phyloP scores from a whole-genome alignment of 2,888 invertebrate genomes.

The Aplocera efformata region DNA sequence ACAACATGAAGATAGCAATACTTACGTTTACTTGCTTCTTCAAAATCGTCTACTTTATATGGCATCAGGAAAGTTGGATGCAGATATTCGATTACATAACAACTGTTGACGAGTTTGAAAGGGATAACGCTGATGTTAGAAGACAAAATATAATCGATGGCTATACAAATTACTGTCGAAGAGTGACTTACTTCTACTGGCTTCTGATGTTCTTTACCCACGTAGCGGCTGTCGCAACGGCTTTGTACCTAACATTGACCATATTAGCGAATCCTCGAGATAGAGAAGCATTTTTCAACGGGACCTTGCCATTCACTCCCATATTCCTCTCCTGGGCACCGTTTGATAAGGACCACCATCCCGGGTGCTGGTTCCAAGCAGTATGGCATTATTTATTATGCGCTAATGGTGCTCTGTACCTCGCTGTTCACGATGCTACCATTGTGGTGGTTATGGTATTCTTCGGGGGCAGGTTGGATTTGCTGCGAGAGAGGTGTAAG shows the following conservation, averaged over 20 bases:
- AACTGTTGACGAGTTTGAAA: constrained; percentile 57
- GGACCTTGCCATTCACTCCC: constrained; percentile 57
- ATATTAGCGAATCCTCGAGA: constrained; percentile 43
- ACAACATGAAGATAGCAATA: constrained; percentile 65
- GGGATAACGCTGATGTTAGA: constrained; percentile 36
- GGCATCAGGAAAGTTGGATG: constrained; percentile 57
- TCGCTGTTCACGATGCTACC: constrained; percentile 56
- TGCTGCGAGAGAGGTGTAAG: constrained; percentile 56
- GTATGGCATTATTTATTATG: constrained; percentile 49
- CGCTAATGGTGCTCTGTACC: constrained; percentile 44
- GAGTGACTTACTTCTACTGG: constrained; percentile 59
- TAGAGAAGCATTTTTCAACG: constrained; percentile 51
- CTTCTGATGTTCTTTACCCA: constrained; percentile 51
- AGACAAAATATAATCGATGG: constrained; percentile 43
- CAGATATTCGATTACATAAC: constrained; percentile 56
- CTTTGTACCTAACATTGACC: constrained; percentile 46
- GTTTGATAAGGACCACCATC: constrained; percentile 55
- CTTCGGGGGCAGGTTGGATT: constrained; percentile 61
- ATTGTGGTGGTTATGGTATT: constrained; percentile 59
- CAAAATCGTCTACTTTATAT: constrained; percentile 53
- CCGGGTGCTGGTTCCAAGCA: constrained; percentile 59
- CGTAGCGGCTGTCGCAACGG: constrained; percentile 34
- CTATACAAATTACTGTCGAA: constrained; percentile 59
- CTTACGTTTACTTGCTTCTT: constrained; percentile 58
- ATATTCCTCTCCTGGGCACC: constrained; percentile 70